Evolutionary conservation across 1,140 invertebrate species (phyloP).

Genomic region (Trypoxylus dichotomus): DNA sequence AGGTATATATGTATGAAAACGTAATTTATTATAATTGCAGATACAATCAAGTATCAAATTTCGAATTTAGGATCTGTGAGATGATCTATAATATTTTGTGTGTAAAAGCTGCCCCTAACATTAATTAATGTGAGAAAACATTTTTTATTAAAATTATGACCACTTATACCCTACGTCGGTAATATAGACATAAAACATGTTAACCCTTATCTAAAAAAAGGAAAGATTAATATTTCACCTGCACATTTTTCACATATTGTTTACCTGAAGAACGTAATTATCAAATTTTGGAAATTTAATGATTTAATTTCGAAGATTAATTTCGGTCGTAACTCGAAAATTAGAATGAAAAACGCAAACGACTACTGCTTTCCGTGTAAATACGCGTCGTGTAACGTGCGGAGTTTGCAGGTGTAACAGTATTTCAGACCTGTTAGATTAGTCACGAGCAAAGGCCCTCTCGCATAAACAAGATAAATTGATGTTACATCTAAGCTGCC

Average conservation of each 20-base stretch:
- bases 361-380: slow-evolving; percentile 15
- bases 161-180: neutral
- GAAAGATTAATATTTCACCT: slow-evolving; percentile 22
- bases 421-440: slow-evolving; percentile 18
- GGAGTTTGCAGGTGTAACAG: slow-evolving; percentile 9
- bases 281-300: slow-evolving; percentile 15
- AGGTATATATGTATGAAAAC: too few species aligned
- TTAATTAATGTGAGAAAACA: neutral
- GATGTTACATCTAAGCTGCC: neutral
- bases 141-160: neutral
- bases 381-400: neutral
- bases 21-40: too few species aligned
- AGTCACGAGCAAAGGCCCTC: neutral
- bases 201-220: neutral
- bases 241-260: slow-evolving; percentile 6
- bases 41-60: neutral
- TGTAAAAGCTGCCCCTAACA: neutral
- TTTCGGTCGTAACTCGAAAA: neutral
- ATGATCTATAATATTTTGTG: neutral
- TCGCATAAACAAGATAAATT: slow-evolving; percentile 1
- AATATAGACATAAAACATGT: slow-evolving; percentile 6
- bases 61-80: neutral
- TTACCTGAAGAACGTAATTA: slow-evolving; percentile 10
- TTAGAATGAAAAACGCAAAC: slow-evolving; percentile 2
- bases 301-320: slow-evolving; percentile 25